Percentiles rank a stretch among this genome's conserved stretches.
These are phyloP conservation scores for Varanus salvator DNA, from an alignment of 2,113 vertebrate species.

Conservation along the genomic window DNA sequence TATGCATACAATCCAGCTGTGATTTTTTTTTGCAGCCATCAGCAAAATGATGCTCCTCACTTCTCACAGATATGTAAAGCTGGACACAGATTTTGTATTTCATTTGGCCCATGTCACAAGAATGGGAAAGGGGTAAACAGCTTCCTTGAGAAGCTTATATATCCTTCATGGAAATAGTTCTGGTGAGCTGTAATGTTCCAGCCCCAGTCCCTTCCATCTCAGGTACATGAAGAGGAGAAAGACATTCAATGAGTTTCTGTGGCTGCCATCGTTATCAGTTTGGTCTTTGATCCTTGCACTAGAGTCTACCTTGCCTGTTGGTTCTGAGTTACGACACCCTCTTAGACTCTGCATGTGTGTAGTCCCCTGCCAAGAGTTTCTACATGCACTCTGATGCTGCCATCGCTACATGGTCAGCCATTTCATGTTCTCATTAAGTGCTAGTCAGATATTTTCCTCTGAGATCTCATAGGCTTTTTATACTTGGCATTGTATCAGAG, in stretches of 20 bases:
- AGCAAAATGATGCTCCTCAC: neutral
- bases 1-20: neutral
- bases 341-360: neutral
- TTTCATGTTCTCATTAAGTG: constrained; percentile 5
- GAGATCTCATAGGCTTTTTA: neutral
- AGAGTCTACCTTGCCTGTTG: neutral
- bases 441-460: neutral
- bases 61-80: neutral
- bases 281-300: neutral
- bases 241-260: neutral
- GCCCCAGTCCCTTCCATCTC: neutral
- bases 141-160: neutral
- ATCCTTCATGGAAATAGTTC: neutral
- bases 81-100: neutral
- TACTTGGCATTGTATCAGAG: constrained; percentile 21
- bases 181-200: neutral
- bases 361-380: neutral
- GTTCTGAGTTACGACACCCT: neutral
- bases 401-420: neutral
- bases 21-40: neutral
- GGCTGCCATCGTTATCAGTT: neutral
- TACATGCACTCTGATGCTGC: neutral
- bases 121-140: neutral
- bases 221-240: neutral
- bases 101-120: neutral